Evolutionary conservation across 2,888 invertebrate genomes (phyloP), one percentile per base, ranked within the genome.

Genomic region (Agrenia bidenticulata): DNA sequence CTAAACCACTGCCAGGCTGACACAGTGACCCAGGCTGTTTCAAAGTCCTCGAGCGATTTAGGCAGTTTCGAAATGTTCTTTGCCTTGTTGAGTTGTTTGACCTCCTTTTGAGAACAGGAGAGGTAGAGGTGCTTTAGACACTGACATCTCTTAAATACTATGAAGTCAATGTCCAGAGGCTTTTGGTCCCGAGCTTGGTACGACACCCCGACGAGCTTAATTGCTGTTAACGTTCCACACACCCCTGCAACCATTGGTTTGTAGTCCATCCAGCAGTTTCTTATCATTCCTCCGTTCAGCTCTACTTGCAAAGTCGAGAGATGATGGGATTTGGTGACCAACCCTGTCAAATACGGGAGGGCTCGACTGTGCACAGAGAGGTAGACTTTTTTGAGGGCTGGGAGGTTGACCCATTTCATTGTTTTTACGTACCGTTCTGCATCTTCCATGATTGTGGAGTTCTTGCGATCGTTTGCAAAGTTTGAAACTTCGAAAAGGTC

Each of bases 1-100:
- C 55, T 4, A 19, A 55, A 55, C 55, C 27, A 27, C 26, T 55
- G 55, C 55, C 55, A 55, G 4, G 55, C 24, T 15, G 27, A 32
- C 2, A 55, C n/a, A 7, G 32, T 15, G 2, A 55, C 7, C 26
- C 26, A 55, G 2, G 2, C 15, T 2, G 27, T n/a, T 55, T 55
- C 55, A 5, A 55, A 7, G 2, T 55, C 32, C n/a, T n/a, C 5
- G 4, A 55, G 7, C 9, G 19, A 27, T 32, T 27, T 55, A 26
- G 55, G 55, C 5, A 55, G 17, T 15, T 13, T 17, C 5, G 55
- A 9, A 5, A 55, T 32, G 7, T 32, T 32, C 17, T 15, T 32
- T 15, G n/a, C 37, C 7, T n/a, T 32, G 9, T 15, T 15, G 4
- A 55, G 24, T 9, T 19, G 27, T 2, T 17, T 11, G 2, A 17